These are phyloP conservation scores for Frankliniella intonsa DNA, from an alignment of 2,888 invertebrate genomes.

Conservation along the genomic window DNA sequence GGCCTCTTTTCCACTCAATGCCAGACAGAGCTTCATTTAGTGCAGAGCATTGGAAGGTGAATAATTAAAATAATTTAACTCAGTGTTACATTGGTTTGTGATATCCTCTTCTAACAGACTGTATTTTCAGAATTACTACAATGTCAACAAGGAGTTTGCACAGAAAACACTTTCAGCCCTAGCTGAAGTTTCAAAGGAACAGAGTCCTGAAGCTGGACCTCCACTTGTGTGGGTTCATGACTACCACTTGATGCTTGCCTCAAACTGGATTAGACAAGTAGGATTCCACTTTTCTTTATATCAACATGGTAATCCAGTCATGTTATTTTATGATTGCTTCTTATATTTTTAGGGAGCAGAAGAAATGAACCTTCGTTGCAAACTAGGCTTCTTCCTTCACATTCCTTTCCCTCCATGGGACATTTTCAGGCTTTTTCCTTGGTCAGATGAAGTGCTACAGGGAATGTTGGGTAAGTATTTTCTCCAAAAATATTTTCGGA, in stretches of 20 bases:
- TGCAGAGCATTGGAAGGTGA: conserved; percentile 67
- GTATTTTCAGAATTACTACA: conserved; percentile 60
- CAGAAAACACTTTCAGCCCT: conserved; percentile 69
- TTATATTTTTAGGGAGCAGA: conserved; percentile 59
- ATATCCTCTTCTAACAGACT: conserved; percentile 16
- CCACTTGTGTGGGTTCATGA: conserved; percentile 93
- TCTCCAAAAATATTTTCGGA: neutral
- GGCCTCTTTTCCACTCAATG: conserved; percentile 92
- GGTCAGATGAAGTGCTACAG: conserved; percentile 90
- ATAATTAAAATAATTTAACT: conserved; percentile 3
- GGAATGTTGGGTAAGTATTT: conserved; percentile 69
- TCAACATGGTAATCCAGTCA: neutral
- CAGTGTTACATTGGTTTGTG: neutral
- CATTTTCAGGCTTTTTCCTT: conserved; percentile 82
- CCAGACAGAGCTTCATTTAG: conserved; percentile 80
- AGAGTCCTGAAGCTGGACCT: conserved; percentile 43
- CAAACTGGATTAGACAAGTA: conserved; percentile 83
- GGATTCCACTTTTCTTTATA: conserved; percentile 11
- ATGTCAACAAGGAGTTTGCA: conserved; percentile 78
- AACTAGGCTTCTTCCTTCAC: conserved; percentile 88
- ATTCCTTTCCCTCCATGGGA: conserved; percentile 95
- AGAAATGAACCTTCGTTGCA: conserved; percentile 68
- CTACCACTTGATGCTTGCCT: conserved; percentile 88
- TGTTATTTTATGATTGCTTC: conserved; percentile 32
- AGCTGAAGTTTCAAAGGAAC: conserved; percentile 36